These are phyloP conservation scores for Ctenosaura bakeri DNA, from an alignment of 2,797 vertebrate species.

Conservation along the genomic window DNA sequence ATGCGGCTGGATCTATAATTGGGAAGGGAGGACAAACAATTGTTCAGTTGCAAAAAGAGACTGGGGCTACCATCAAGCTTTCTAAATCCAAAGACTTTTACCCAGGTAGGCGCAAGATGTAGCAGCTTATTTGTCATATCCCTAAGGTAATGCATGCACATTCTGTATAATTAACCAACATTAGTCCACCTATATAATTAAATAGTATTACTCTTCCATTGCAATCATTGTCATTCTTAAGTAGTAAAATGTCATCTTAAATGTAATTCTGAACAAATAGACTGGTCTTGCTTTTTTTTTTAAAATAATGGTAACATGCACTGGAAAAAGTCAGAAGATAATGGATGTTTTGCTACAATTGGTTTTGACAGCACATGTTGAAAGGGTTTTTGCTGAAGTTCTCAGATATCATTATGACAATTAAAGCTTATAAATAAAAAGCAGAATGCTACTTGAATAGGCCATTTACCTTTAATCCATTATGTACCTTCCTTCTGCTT, in stretches of 20 bases:
- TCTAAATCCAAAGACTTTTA: conserved; percentile 93
- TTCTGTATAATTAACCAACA: conserved; percentile 30
- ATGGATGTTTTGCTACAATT: conserved; percentile 29
- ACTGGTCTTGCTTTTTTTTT: conserved; percentile 5
- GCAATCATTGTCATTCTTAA: conserved; percentile 48
- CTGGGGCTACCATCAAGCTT: conserved; percentile 90
- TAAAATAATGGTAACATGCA: conserved; percentile 32
- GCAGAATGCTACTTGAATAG: conserved; percentile 71
- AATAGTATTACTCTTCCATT: conserved; percentile 54
- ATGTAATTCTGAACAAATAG: conserved; percentile 61
- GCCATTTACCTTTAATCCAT: conserved; percentile 83
- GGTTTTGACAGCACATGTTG: conserved; percentile 72
- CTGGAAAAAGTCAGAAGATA: conserved; percentile 6
- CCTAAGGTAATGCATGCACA: conserved; percentile 44
- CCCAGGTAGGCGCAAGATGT: conserved; percentile 85
- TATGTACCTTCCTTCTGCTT: conserved; percentile 82
- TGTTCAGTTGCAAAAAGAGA: conserved; percentile 91
- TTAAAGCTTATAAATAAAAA: conserved; percentile 78
- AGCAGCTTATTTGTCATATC: conserved; percentile 74
- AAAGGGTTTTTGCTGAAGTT: conserved; percentile 77
- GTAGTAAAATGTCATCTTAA: conserved; percentile 58
- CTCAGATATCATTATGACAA: conserved; percentile 79
- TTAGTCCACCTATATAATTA: conserved; percentile 14
- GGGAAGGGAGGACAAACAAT: conserved; percentile 91
- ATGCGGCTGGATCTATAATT: conserved; percentile 92